Evolutionary conservation across 2,113 vertebrate species (phyloP).

Genomic region (Apeltes quadracus): DNA sequence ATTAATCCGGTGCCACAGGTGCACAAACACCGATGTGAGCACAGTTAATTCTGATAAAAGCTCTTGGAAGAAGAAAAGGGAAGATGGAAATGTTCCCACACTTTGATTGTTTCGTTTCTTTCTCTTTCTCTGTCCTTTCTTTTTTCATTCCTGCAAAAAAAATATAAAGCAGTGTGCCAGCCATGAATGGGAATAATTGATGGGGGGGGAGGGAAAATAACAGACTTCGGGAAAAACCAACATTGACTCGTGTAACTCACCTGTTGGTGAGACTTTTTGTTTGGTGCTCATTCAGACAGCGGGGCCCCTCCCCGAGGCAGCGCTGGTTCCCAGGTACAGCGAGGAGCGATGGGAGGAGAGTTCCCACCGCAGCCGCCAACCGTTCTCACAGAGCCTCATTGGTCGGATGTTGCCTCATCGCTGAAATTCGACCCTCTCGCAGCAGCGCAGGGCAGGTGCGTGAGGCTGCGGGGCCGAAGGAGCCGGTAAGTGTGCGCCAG

Average conservation of each 20-base stretch:
- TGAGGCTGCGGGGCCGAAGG: conserved; percentile 45
- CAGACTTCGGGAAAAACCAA: conserved; percentile 64
- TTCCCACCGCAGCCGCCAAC: too few relatives aligned
- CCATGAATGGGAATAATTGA: conserved; percentile 68
- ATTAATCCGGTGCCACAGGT: conserved; percentile 78
- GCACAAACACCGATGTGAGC: conserved; percentile 76
- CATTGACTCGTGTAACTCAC: conserved; percentile 83
- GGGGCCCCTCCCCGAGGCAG: conserved; percentile 77
- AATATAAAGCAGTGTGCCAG: conserved; percentile 76
- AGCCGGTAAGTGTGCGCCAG: conserved; percentile 52
- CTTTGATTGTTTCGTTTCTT: conserved; percentile 78
- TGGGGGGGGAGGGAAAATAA: conserved; percentile 45
- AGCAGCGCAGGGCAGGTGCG: conserved; percentile 67
- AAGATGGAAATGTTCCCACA: conserved; percentile 81
- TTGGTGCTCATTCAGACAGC: conserved; percentile 79
- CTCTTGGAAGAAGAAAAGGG: conserved; percentile 72
- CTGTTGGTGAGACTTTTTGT: conserved; percentile 80
- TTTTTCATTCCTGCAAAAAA: conserved; percentile 68
- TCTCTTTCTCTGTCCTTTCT: conserved; percentile 49
- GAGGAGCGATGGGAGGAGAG: conserved; percentile 83
- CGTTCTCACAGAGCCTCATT: too few relatives aligned
- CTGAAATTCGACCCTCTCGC: conserved; percentile 69
- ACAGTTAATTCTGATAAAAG: conserved; percentile 80
- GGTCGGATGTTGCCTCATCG: conserved; percentile 73
- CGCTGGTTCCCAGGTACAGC: conserved; percentile 79